Conservation (phyloP, 2,888 invertebrate species). For the Chloromyia formosa region DNA sequence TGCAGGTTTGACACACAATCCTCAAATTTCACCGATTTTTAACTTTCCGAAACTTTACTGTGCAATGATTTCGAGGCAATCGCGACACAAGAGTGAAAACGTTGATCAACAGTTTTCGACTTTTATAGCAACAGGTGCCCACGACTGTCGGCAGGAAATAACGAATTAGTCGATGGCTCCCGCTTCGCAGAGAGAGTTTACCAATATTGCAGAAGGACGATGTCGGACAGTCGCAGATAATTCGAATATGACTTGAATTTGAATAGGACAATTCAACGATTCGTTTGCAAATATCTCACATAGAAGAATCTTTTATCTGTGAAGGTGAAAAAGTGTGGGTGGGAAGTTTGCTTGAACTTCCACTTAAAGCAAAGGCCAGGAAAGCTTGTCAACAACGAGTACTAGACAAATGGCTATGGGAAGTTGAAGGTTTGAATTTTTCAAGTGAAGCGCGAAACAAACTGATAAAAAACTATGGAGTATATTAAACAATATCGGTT, state of each 20-base stretch:
- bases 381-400: not conserved
- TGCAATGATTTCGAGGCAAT: constrained; percentile 31
- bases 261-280: not conserved
- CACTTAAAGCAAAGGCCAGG: not conserved
- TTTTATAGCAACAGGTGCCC: constrained; percentile 49
- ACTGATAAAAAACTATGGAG: too few relatives aligned
- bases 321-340: constrained; percentile 15
- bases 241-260: constrained; percentile 21
- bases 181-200: not conserved
- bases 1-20: not conserved
- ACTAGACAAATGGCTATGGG: not conserved
- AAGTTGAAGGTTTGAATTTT: not conserved
- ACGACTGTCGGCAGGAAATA: not conserved
- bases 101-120: constrained; percentile 29
- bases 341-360: constrained; percentile 27
- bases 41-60: not conserved
- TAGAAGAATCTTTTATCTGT: not conserved
- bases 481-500: not conserved
- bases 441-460: constrained; percentile 6
- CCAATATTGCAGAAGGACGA: constrained; percentile 2
- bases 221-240: constrained; percentile 45
- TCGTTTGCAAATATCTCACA: too few relatives aligned
- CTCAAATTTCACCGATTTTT: constrained; percentile 8
- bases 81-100: constrained; percentile 44
- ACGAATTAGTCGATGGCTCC: not conserved